phyloP scores from a whole-genome alignment of 2,797 vertebrate genomes.

The Coranthus polyacanthus region DNA sequence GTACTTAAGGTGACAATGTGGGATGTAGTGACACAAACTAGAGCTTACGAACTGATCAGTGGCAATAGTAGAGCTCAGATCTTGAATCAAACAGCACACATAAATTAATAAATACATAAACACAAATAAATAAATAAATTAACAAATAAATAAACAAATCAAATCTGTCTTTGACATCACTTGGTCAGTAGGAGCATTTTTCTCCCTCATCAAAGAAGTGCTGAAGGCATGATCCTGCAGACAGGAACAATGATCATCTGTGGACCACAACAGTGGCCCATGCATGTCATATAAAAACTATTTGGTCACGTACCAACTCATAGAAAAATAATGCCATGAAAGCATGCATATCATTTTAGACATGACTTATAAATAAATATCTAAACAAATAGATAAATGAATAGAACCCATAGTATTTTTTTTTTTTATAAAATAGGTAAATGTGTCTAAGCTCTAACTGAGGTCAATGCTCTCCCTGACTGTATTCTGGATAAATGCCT shows the following conservation, averaged over 20 bases:
- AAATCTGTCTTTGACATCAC: conserved; percentile 82
- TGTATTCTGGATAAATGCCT: conserved; percentile 98
- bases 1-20: conserved; percentile 18
- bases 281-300: conserved; percentile 83
- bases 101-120: conserved; percentile 53
- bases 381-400: conserved; percentile 91
- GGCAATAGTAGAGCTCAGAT: conserved; percentile 78
- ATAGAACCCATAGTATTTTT: conserved; percentile 85
- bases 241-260: conserved; percentile 79
- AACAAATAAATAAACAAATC: conserved; percentile 66
- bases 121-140: conserved; percentile 61
- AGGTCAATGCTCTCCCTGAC: conserved; percentile 94
- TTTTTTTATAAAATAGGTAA: conserved; percentile 91
- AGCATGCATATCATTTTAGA: conserved; percentile 82
- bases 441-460: conserved; percentile 93
- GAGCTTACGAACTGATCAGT: conserved; percentile 48
- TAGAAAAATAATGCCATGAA: conserved; percentile 87
- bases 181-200: conserved; percentile 76
- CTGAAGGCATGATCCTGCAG: conserved; percentile 79
- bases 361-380: conserved; percentile 88
- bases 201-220: conserved; percentile 75
- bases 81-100: conserved; percentile 75
- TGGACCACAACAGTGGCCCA: conserved; percentile 74
- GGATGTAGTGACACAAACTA: conserved; percentile 36
- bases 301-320: conserved; percentile 86